Evolutionary conservation across 2,888 invertebrate species (phyloP).

Genomic region (Stenurella melanura): DNA sequence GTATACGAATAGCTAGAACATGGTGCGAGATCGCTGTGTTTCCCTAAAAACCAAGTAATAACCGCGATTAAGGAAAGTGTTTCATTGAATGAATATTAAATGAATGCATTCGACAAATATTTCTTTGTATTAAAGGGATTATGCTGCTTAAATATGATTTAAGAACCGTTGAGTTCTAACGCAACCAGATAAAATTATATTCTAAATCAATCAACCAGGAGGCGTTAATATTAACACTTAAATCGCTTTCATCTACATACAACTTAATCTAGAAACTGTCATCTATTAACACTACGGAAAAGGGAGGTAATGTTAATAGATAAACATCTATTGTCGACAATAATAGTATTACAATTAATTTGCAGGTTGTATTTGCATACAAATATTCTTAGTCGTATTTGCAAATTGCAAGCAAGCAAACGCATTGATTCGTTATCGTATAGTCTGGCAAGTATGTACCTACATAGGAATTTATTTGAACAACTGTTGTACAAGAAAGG

Average conservation of each 20-base stretch:
- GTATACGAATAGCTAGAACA: too few relatives aligned
- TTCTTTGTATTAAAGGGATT: too few relatives aligned
- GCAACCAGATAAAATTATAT: too few relatives aligned
- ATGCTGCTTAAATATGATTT: too few relatives aligned
- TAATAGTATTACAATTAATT: slow-evolving; percentile 37
- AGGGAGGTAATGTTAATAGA: slow-evolving; percentile 13
- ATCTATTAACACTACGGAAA: slow-evolving; percentile 5
- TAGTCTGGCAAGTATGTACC: slow-evolving; percentile 13
- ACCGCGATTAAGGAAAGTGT: too few relatives aligned
- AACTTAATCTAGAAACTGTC: slow-evolving; percentile 11
- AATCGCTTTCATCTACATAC: slow-evolving; percentile 11
- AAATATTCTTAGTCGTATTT: slow-evolving; percentile 28
- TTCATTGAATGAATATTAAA: too few relatives aligned
- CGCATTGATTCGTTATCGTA: slow-evolving; percentile 23
- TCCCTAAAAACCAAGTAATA: too few relatives aligned
- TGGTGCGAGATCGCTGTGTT: too few relatives aligned
- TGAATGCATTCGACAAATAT: too few relatives aligned
- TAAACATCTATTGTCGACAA: slow-evolving; percentile 31
- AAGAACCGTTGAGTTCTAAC: too few relatives aligned
- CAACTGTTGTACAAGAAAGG: slow-evolving; percentile 20
- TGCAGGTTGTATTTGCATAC: slow-evolving; percentile 35
- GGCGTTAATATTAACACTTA: slow-evolving; percentile 10
- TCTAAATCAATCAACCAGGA: background rate
- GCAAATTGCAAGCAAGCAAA: slow-evolving; percentile 13
- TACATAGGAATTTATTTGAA: slow-evolving; percentile 34